phyloP scores from a whole-genome alignment of 2,888 invertebrate genomes.

The Malthinus seriepunctatus region DNA sequence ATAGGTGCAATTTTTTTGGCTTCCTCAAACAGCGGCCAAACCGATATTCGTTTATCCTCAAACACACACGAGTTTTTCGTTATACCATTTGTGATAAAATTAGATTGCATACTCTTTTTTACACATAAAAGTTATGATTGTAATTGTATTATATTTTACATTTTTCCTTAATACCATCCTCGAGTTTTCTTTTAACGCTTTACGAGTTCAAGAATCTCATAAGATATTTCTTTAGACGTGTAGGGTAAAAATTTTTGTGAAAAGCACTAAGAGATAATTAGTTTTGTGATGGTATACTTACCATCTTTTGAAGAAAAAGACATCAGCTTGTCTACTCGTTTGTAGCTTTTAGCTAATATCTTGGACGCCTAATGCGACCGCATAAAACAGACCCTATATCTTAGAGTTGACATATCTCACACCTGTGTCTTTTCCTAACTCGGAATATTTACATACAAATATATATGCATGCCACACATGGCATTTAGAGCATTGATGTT shows the following conservation, averaged over 20 bases:
- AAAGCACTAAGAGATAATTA: constrained; percentile 14
- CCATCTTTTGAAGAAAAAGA: constrained; percentile 15
- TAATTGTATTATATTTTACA: no score
- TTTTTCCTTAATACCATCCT: not conserved
- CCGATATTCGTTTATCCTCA: no score
- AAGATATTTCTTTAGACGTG: not conserved
- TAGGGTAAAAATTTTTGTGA: not conserved
- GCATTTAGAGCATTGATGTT: constrained; percentile 47
- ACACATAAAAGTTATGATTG: no score
- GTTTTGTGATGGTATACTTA: constrained; percentile 19
- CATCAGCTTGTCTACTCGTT: constrained; percentile 23
- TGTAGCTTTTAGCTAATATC: constrained; percentile 37
- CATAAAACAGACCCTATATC: constrained; percentile 52
- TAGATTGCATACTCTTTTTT: no score
- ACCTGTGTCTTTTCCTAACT: constrained; percentile 51
- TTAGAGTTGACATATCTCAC: constrained; percentile 55
- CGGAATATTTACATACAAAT: constrained; percentile 55
- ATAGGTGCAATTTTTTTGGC: no score
- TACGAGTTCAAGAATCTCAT: constrained; percentile 2
- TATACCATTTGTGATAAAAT: no score
- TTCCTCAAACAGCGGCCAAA: no score
- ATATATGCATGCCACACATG: constrained; percentile 47
- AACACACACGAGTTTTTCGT: no score
- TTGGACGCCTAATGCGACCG: constrained; percentile 48
- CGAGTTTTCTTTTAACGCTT: not conserved